Conservation (phyloP, 2,888 invertebrate genomes). For the Aricia artaxerxes region DNA sequence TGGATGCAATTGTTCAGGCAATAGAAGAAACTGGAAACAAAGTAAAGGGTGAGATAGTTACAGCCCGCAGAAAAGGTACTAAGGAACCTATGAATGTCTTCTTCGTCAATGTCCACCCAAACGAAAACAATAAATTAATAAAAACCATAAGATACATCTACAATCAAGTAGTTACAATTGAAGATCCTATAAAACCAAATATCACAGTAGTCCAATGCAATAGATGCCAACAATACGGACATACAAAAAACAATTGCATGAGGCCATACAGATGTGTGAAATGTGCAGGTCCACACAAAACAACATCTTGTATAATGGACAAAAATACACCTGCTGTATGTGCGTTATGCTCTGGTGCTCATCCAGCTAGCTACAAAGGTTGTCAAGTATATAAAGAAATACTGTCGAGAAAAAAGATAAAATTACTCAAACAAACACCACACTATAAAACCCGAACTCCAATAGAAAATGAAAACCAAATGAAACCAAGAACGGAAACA, state of each 20-base stretch:
- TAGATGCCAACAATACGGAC: conserved; percentile 27
- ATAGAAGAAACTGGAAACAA: conserved; percentile 1
- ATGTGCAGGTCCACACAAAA: conserved; percentile 8
- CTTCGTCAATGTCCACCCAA: neutral
- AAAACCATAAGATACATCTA: neutral
- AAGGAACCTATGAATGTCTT: neutral
- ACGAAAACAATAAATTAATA: neutral
- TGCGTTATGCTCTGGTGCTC: conserved; percentile 35
- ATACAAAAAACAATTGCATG: conserved; percentile 23
- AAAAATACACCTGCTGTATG: conserved; percentile 36
- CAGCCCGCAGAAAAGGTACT: neutral
- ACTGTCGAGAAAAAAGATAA: conserved; percentile 12
- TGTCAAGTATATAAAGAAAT: conserved; percentile 40
- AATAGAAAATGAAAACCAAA: neutral
- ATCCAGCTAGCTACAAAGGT: conserved; percentile 39
- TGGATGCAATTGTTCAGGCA: neutral
- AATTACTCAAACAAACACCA: neutral
- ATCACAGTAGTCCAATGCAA: neutral
- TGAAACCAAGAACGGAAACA: neutral
- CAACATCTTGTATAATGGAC: neutral
- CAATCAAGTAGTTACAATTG: neutral
- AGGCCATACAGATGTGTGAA: conserved; percentile 30
- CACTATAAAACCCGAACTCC: neutral
- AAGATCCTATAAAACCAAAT: neutral
- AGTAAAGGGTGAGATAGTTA: neutral